These are phyloP conservation scores for Gambusia affinis DNA, from an alignment of 2,113 vertebrate genomes.

Conservation along the genomic window DNA sequence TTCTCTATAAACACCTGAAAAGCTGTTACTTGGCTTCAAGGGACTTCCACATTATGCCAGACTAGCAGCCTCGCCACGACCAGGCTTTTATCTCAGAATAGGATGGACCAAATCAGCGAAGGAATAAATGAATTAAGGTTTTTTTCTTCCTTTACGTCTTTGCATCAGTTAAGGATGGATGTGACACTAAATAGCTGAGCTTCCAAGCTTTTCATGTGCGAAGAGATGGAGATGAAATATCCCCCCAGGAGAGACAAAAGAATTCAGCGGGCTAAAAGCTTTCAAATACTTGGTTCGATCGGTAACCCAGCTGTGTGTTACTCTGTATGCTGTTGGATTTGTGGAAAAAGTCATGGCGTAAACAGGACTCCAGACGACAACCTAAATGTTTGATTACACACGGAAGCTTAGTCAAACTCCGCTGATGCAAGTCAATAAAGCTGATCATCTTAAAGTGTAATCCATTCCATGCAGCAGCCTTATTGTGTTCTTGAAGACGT, in stretches of 20 bases:
- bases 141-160: conserved; percentile 53
- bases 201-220: conserved; percentile 65
- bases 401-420: conserved; percentile 37
- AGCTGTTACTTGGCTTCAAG: conserved; percentile 49
- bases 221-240: conserved; percentile 61
- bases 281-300: conserved; percentile 17
- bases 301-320: conserved; percentile 8
- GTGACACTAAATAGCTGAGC: conserved; percentile 47
- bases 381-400: conserved; percentile 24
- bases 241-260: conserved; percentile 34
- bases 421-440: conserved; percentile 59
- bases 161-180: conserved; percentile 54
- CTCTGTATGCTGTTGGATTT: conserved; percentile 5
- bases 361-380: conserved; percentile 15
- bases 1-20: conserved; percentile 64
- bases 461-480: conserved; percentile 50
- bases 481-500: conserved; percentile 31
- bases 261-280: conserved; percentile 24
- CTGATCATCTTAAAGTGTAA: conserved; percentile 64
- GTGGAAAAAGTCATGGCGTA: conserved; percentile 32
- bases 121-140: conserved; percentile 45
- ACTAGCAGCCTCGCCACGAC: conserved; percentile 49
- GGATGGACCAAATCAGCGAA: conserved; percentile 23
- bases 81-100: conserved; percentile 37
- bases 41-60: conserved; percentile 39